Conservation (phyloP, 2,888 invertebrate genomes). For the Nomada hirtipes region DNA sequence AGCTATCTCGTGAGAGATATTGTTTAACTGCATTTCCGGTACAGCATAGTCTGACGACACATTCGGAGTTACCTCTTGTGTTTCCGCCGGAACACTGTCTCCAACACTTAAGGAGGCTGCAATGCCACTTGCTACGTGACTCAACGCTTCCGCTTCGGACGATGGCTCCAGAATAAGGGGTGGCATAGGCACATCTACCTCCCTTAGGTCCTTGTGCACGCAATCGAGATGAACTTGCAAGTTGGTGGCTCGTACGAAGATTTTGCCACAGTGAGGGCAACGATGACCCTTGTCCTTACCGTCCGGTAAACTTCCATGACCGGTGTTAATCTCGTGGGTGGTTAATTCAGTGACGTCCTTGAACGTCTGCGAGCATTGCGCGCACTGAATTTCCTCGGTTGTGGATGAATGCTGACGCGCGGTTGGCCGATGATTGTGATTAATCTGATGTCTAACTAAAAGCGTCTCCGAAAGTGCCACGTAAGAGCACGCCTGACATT, state of each 20-base stretch:
- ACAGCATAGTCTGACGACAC: slow-evolving; percentile 73
- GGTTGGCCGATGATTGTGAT: slow-evolving; percentile 85
- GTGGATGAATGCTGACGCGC: slow-evolving; percentile 65
- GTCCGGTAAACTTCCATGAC: slow-evolving; percentile 73
- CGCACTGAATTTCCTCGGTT: slow-evolving; percentile 75
- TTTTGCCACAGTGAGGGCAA: slow-evolving; percentile 91
- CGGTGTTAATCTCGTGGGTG: slow-evolving; percentile 78
- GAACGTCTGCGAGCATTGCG: slow-evolving; percentile 76
- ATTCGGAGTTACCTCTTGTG: slow-evolving; percentile 81
- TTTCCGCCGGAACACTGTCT: slow-evolving; percentile 86
- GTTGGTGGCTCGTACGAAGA: slow-evolving; percentile 88
- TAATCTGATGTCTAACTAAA: slow-evolving; percentile 89
- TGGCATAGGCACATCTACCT: slow-evolving; percentile 45
- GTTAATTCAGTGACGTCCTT: slow-evolving; percentile 76
- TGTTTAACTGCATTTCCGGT: slow-evolving; percentile 72
- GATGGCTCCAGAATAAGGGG: slow-evolving; percentile 84
- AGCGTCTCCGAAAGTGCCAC: slow-evolving; percentile 90
- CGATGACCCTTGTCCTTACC: slow-evolving; percentile 83
- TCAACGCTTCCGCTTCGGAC: slow-evolving; percentile 86
- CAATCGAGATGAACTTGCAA: slow-evolving; percentile 84
- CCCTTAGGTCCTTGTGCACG: slow-evolving; percentile 76
- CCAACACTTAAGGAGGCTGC: slow-evolving; percentile 86
- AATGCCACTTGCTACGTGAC: slow-evolving; percentile 86
- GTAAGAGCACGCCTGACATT: slow-evolving; percentile 91
- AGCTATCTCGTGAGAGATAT: slow-evolving; percentile 66